Base-by-base conservation (phyloP, 2,113 vertebrate species). In the Murina feae region DNA sequence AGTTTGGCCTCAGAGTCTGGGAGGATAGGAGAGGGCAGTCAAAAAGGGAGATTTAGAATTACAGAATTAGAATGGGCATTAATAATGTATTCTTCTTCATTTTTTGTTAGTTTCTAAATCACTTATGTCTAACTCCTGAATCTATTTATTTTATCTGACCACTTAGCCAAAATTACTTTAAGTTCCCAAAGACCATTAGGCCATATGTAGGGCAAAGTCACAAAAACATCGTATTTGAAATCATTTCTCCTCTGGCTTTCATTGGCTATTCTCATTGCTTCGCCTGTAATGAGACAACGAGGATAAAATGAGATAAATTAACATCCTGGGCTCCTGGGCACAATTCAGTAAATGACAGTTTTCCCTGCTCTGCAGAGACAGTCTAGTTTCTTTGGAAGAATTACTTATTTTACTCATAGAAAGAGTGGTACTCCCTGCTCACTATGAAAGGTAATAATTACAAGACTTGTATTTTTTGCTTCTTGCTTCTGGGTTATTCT, bases 131-230 rank as follows among this genome's bases (percentile, higher is more conserved):
- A 78, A 66, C 30, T 88, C 14, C 49, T 91, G 28, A 88, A 81
- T 65, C 47, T 93, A 82, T 95, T 85, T 44, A 47, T 89, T 91
- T 92, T 82, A 39, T 94, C 71, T 85, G 35, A 79, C 83, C 4
- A 65, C 53, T 87, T 90, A 76, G 68, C 20, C 55, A 58, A 79
- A 91, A 87, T 93, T 66, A 95, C 89, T 93, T 95, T 80, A 94
- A 76, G 89, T 94, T 91, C 66, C 44, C 53, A 49, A 89, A 79
- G 42, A 80, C 49, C 25, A 37, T 89, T 66, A 78, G 37, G 30
- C 35, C 30, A 90, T 20, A 91, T 55, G 10, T 87, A 92, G 63
- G 72, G 55, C 78, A 78, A 90, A 82, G 28, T 88, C 63, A 39
- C 28, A 93, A 79, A 86, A 35, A 60, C n/a, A 74, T 68, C 37